These are phyloP conservation scores for Anoncus sp. DNA, from an alignment of 2,888 invertebrate genomes.

Conservation along the genomic window DNA sequence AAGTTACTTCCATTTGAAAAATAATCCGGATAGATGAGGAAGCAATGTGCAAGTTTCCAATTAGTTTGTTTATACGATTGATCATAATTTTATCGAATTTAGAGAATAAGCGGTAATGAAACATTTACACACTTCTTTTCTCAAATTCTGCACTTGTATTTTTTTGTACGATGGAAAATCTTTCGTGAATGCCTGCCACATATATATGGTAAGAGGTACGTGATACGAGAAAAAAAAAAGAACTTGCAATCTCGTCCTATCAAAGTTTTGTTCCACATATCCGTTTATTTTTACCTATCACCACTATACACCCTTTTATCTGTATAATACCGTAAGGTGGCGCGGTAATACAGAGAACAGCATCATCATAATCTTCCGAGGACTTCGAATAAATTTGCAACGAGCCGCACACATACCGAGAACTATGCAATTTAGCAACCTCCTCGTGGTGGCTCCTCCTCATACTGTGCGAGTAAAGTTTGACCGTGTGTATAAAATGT, in stretches of 20 bases:
- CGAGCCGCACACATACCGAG: conserved; percentile 33
- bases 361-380: conserved; percentile 17
- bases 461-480: not conserved
- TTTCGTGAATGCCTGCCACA: not conserved
- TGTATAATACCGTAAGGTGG: conserved; percentile 13
- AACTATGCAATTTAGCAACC: conserved; percentile 47
- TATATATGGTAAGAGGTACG: not conserved
- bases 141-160: no score
- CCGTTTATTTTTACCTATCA: not conserved
- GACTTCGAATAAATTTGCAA: conserved; percentile 47
- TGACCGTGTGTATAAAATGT: conserved; percentile 12
- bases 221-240: no score
- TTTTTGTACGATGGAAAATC: not conserved
- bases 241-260: conserved; percentile 11
- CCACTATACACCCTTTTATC: conserved; percentile 13
- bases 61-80: no score
- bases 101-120: no score
- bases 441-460: not conserved
- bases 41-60: no score
- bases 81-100: no score
- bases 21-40: no score
- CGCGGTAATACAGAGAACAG: conserved; percentile 3
- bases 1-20: no score
- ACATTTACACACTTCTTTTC: no score
- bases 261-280: conserved; percentile 1